Base-by-base conservation (phyloP, 2,113 vertebrate species). In the Petromus typicus region DNA sequence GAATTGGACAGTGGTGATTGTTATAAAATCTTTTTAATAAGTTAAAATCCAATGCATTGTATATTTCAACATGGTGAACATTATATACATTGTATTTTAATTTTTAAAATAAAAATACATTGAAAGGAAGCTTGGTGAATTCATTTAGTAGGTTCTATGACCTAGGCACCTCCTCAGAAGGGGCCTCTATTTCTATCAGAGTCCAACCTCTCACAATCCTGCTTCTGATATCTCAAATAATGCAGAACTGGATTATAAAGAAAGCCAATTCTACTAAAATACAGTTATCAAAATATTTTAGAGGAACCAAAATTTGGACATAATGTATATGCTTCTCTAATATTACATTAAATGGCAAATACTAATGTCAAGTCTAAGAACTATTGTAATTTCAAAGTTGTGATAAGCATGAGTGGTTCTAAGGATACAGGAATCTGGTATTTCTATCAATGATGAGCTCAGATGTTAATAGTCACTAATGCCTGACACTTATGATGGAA, bases 11-110 rank as follows among this genome's bases (percentile, higher is more conserved):
- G 43, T 27, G 5, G 11, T 17, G 8, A 57, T 84, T 17, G 34
- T 9, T 56, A 16, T 3, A 76, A n/a, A 75, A 40, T 3, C 48
- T 18, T 57, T 12, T 90, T 34, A 27, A 45, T 78, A 45, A 32
- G 57, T 34, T 57, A 63, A 71, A 86, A 37, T 23, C 14, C n/a
- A 78, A 8, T 23, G 16, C 20, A 86, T 3, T 69, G 3, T 59
- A 67, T 34, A 69, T 1, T 54, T 54, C 18, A 67, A 48, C 45
- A 45, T 11, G n/a, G 23, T 27, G 54, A 82, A 43, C 78, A 64
- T 80, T 88, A 84, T 64, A 11, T 20, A 63, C 10, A 73, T 92
- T 95, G 6, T 69, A 71, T 80, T 66, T 80, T 43, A 89, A n/a
- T 23, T 89, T 86, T 89, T 57, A 43, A 54, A 69, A 78, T 45